Base-by-base conservation (phyloP, 2,888 invertebrate species). In the Cataglyphis livida region DNA sequence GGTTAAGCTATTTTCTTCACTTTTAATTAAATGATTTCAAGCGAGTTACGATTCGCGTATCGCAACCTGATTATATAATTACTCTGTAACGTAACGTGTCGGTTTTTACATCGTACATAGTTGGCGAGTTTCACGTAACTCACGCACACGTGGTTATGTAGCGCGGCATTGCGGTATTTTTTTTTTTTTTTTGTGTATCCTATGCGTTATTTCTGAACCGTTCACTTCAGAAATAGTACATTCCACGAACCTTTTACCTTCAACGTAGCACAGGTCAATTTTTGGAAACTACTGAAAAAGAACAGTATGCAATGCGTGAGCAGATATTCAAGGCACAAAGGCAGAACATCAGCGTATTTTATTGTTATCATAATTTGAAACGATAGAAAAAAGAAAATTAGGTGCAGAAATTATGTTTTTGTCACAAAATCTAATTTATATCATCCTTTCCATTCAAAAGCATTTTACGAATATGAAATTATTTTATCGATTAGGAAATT, bases 31-130 rank as follows among this genome's bases (percentile, higher is more conserved):
- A 61, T 51, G 54, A 75, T 61, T 73, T 79, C 66, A 73, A 81
- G 81, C 70, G 41, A 51, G n/a, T 61, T 70, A 57, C 73, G 76
- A 44, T 51, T 64, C 61, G 74, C 84, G 62, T 70, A 79, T 64
- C 41, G 62, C 71, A 85, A 78, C 66, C 82, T 84, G 83, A 82
- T 88, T 89, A 73, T 81, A 82, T 89, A 88, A 88, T 88, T 85
- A 75, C 78, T 62, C 32, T 71, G 71, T 75, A 79, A 78, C 81
- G 83, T 84, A 85, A 85, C 78, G 54, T 81, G 64, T 48, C 25
- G 57, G 74, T 74, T 61, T 25, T 38, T 78, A 51, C 28, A 32
- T 44, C 18, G 6, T 28, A 41, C 38, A 44, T 59, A 75, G 32
- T 44, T 32, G 5, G 35, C 59, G 62, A 82, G 82, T 74, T 81